These are phyloP conservation scores for Rugalucina vietnamica DNA, from an alignment of 2,888 invertebrate genomes.

Conservation along the genomic window DNA sequence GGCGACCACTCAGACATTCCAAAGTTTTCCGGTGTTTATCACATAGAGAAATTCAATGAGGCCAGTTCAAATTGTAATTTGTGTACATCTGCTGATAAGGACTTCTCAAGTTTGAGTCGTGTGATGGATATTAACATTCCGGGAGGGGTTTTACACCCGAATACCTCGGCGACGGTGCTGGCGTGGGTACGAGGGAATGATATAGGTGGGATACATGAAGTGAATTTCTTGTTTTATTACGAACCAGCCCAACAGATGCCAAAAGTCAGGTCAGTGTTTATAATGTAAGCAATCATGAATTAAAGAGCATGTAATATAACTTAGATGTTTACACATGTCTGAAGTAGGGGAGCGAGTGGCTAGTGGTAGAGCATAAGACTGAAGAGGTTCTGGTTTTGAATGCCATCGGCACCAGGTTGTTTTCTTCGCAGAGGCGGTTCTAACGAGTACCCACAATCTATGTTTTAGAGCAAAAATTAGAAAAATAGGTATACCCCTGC, in stretches of 20 bases:
- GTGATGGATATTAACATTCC: slow-evolving; percentile 78
- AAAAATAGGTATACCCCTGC: too few relatives aligned
- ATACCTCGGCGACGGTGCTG: slow-evolving; percentile 85
- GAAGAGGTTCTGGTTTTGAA: too few relatives aligned
- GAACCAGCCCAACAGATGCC: slow-evolving; percentile 85
- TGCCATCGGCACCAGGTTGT: too few relatives aligned
- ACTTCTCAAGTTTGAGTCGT: slow-evolving; percentile 46
- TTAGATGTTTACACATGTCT: too few relatives aligned
- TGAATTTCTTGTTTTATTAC: slow-evolving; percentile 91
- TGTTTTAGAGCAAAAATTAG: too few relatives aligned
- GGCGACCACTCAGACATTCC: slow-evolving; percentile 78
- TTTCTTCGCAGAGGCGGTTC: too few relatives aligned
- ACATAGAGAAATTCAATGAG: slow-evolving; percentile 44
- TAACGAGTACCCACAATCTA: too few relatives aligned
- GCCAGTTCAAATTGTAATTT: slow-evolving; percentile 22
- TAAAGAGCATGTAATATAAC: too few relatives aligned
- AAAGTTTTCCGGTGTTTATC: slow-evolving; percentile 75
- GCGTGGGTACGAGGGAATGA: slow-evolving; percentile 90
- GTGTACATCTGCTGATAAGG: slow-evolving; percentile 38
- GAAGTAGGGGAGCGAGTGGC: too few relatives aligned
- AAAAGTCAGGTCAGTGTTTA: slow-evolving; percentile 70
- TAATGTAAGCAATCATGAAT: too few relatives aligned
- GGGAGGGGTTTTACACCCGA: slow-evolving; percentile 85
- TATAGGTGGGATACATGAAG: slow-evolving; percentile 87
- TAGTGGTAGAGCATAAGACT: too few relatives aligned